Base-by-base conservation (phyloP, 2,888 invertebrate species). In the Liopterus haemorrhoidalis region DNA sequence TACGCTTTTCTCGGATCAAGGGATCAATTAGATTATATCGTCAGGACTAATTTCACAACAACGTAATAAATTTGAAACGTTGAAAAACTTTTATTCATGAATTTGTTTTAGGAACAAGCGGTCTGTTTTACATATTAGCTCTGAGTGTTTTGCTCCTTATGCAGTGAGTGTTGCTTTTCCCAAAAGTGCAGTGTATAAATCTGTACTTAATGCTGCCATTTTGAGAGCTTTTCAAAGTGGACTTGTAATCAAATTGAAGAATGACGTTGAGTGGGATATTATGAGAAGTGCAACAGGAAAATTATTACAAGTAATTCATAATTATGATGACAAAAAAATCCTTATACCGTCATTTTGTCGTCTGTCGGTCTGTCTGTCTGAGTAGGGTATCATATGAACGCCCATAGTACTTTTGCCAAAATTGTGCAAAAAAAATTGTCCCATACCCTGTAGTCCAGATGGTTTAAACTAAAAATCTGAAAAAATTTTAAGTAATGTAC, bases 1-100 rank as follows among this genome's bases (percentile, higher is more conserved):
- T 85, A 86, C 57, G 83, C 87, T 0, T 86, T 85, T 59, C 66
- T 88, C 1, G 85, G 84, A 6, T 86, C 87, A 0, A 69, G 70
- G 53, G 74, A 79, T n/a, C 78, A 82, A 56, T 68, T 88, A 9
- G 79, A 82, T 57, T 85, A 82, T 59, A 73, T 85, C 39, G 76
- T 85, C 1, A 79, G 81, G 59, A 76, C 82, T 0, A 85, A 86
- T 61, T 85, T 76, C 64, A 73, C 82, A 1, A 70, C 73, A 48
- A 73, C 69, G 81, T 80, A 68, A 62, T 63, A 12, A 16, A 3
- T 3, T 4, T 55, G 25, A 15, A 18, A 18, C 16, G 5, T 2
- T 12, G n/a, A 2, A 20, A 21, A 22, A 12, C 15, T 1, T n/a
- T 18, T 21, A 16, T 18, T 14, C n/a, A 12, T 35, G 5, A 15